phyloP scores from a whole-genome alignment of 1,140 invertebrate genomes.

The Macrobrachium nipponense region DNA sequence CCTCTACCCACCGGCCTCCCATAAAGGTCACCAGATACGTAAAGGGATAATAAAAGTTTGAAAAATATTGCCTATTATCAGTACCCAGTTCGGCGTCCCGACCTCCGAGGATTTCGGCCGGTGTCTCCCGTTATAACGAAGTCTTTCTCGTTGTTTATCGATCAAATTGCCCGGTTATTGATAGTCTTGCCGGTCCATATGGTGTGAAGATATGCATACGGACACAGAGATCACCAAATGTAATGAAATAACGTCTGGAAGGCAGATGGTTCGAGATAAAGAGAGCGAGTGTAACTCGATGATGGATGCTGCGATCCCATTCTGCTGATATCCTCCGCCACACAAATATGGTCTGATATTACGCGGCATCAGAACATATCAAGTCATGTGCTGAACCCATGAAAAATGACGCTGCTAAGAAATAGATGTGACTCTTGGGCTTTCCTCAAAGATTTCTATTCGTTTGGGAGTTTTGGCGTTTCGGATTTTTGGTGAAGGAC shows the following conservation, averaged over 20 bases:
- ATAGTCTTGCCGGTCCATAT: no score
- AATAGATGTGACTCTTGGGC: conserved; percentile 50
- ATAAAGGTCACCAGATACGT: conserved; percentile 42
- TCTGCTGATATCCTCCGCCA: conserved; percentile 12
- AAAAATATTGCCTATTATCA: conserved; percentile 55
- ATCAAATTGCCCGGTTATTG: no score
- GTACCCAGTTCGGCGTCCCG: conserved; percentile 23
- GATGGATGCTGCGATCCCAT: not conserved
- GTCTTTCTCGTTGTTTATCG: not conserved
- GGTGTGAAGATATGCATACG: no score
- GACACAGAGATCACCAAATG: no score
- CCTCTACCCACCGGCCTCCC: not conserved
- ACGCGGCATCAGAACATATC: conserved; percentile 43
- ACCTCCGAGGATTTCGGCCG: conserved; percentile 3
- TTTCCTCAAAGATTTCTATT: conserved; percentile 44
- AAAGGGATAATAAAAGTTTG: conserved; percentile 56
- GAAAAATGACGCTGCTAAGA: conserved; percentile 53
- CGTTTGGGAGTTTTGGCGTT: conserved; percentile 40
- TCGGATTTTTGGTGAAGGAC: not conserved
- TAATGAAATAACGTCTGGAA: no score
- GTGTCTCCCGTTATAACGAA: not conserved
- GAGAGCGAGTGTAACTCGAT: conserved; percentile 6
- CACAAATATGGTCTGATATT: conserved; percentile 51
- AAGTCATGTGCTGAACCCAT: conserved; percentile 41
- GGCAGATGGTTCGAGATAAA: no score